Base-by-base conservation (phyloP, 2,797 vertebrate genomes). In the Stomatorhinus walkeri region DNA sequence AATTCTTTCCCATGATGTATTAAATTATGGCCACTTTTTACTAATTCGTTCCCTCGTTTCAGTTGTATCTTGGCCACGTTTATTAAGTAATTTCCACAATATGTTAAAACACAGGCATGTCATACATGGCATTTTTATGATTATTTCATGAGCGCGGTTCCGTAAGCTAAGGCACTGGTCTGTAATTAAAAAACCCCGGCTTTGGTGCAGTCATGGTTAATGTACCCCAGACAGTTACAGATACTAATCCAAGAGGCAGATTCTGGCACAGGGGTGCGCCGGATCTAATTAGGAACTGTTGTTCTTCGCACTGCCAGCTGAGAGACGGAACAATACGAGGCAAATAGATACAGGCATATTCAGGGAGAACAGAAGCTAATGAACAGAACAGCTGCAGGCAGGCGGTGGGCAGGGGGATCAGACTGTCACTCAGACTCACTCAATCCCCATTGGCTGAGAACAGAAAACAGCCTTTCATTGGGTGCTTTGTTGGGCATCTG, bases 201-300 rank as follows among this genome's bases (percentile, higher is more conserved):
- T 36, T 9, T 72, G 12, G 4, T n/a, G 72, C 22, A 28, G 81
- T 56, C 52, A 83, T 56, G 76, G 52, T 49, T 10, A 32, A 51
- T 86, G 89, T 51, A 40, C 51, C 88, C n/a, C 9, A 19, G 52
- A 90, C 86, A 88, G 85, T 72, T 87, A 90, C 89, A 89, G 72
- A 43, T 88, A 32, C 54, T 89, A 92, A 93, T 91, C 91, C 91
- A 68, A 64, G 14, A 32, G 72, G 52, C 8, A 79, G 88, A 88
- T 81, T 16, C 61, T 84, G 88, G 76, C 85, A 64, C 32, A 49
- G 8, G 86, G 43, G 24, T n/a, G 40, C 10, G 12, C 16, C 22
- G 81, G 68, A 79, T 88, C 87, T 83, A 81, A 81, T 89, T 90
- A 91, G 83, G 64, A 86, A 56, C 51, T 54, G 54, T 89, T 93